These are phyloP conservation scores for Clinocottus analis DNA, from an alignment of 2,113 vertebrate genomes.

Conservation along the genomic window DNA sequence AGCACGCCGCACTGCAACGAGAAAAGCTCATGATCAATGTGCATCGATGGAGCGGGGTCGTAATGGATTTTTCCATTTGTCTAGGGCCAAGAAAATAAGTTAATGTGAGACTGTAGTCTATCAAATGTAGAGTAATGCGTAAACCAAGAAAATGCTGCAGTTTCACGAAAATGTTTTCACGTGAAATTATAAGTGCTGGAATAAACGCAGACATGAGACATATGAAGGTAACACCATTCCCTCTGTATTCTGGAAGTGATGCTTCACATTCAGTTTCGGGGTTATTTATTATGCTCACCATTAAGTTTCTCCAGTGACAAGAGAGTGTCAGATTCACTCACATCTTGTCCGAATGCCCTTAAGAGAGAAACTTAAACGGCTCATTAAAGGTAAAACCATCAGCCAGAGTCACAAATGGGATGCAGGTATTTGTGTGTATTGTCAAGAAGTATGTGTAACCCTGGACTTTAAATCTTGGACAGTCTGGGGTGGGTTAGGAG, in stretches of 20 bases:
- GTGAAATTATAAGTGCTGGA: background rate
- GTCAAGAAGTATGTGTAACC: conserved; percentile 8
- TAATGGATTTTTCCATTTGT: background rate
- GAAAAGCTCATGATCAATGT: background rate
- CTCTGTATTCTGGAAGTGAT: background rate
- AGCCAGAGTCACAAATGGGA: conserved; percentile 24
- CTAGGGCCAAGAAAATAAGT: background rate
- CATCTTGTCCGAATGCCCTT: conserved; percentile 2
- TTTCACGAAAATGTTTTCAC: background rate
- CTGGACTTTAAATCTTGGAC: conserved; percentile 11
- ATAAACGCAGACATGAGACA: background rate
- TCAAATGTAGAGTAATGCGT: background rate
- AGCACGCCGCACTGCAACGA: background rate
- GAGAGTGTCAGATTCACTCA: conserved; percentile 5
- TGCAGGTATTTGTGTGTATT: conserved; percentile 30
- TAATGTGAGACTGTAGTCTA: background rate
- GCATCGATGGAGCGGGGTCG: too few relatives aligned
- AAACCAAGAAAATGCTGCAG: background rate
- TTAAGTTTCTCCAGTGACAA: background rate
- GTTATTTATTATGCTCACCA: background rate
- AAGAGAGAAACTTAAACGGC: conserved; percentile 14
- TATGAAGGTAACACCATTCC: background rate
- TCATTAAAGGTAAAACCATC: conserved; percentile 21
- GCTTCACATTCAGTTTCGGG: background rate
- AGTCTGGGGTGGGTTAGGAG: conserved; percentile 22